A percentile compares a stretch with the other conserved stretches of the same genome.
Conservation (phyloP, 1,140 invertebrate species). For the Drosophila rhopaloa region DNA sequence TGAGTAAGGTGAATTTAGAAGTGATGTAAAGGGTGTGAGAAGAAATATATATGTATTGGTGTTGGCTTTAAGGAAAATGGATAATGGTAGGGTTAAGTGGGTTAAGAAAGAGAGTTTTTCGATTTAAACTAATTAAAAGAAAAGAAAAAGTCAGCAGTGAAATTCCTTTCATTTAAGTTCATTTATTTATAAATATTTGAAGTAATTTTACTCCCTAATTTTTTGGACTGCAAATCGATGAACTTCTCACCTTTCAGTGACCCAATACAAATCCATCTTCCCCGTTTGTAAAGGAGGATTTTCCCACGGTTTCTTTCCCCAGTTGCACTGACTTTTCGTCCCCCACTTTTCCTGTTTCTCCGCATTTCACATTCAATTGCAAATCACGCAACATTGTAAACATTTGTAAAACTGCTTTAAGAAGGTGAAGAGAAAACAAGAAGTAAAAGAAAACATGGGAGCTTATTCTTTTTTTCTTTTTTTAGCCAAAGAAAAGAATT, state of each 20-base stretch:
- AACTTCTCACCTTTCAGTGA: slow-evolving; percentile 41
- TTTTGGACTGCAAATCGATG: slow-evolving; percentile 10
- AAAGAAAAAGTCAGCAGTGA: not conserved
- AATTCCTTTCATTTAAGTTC: slow-evolving; percentile 7
- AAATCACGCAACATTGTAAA: slow-evolving; percentile 83
- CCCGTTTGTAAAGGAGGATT: not conserved
- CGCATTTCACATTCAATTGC: slow-evolving; percentile 71
- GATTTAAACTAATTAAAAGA: slow-evolving; percentile 6
- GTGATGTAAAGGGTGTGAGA: slow-evolving; percentile 15
- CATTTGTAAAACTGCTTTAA: slow-evolving; percentile 82
- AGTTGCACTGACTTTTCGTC: slow-evolving; percentile 22
- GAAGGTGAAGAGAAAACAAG: slow-evolving; percentile 22
- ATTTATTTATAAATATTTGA: slow-evolving; percentile 42
- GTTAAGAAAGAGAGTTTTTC: slow-evolving; percentile 4
- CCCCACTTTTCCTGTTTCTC: too few species aligned
- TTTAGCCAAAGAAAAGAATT: slow-evolving; percentile 29
- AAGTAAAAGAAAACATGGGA: not conserved
- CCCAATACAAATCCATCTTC: slow-evolving; percentile 44
- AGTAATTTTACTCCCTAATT: not conserved
- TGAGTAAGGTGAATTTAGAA: slow-evolving; percentile 5
- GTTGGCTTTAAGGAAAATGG: not conserved
- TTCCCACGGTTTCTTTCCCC: slow-evolving; percentile 7
- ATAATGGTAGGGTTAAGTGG: slow-evolving; percentile 1
- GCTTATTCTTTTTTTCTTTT: slow-evolving; percentile 15
- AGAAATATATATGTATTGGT: not conserved